Evolutionary conservation across 2,888 invertebrate species (phyloP).

Genomic region (Ornithoptera priamus): DNA sequence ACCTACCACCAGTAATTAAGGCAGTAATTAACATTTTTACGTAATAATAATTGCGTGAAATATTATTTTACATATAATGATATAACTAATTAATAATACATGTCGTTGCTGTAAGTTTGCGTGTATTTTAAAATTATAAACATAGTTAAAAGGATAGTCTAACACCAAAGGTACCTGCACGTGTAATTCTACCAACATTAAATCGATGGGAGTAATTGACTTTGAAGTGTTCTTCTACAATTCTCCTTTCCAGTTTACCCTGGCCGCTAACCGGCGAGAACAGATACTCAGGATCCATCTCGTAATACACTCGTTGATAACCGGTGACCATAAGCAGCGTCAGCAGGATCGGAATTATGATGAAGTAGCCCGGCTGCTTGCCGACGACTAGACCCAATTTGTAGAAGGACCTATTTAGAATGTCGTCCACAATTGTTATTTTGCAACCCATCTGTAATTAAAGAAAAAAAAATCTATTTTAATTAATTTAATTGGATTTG

Average conservation of each 20-base stretch:
- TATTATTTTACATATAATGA: too few relatives aligned
- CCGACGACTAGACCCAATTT: slow-evolving; percentile 89
- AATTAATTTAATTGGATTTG: too few relatives aligned
- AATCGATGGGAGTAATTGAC: slow-evolving; percentile 93
- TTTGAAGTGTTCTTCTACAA: slow-evolving; percentile 91
- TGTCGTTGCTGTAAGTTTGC: too few relatives aligned
- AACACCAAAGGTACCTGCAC: slow-evolving; percentile 82
- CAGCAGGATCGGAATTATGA: slow-evolving; percentile 91
- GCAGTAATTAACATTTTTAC: too few relatives aligned
- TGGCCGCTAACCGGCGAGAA: slow-evolving; percentile 94
- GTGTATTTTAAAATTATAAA: too few relatives aligned
- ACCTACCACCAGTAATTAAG: too few relatives aligned
- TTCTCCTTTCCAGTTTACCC: slow-evolving; percentile 88
- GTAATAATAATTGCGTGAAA: too few relatives aligned
- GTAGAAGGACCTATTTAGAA: slow-evolving; percentile 89
- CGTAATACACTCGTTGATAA: slow-evolving; percentile 91
- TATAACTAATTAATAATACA: too few relatives aligned
- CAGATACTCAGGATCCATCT: slow-evolving; percentile 95
- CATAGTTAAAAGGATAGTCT: too few relatives aligned
- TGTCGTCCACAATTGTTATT: slow-evolving; percentile 88
- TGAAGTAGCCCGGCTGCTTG: slow-evolving; percentile 91
- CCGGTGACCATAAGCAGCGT: slow-evolving; percentile 92
- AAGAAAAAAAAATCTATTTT: slow-evolving; percentile 24
- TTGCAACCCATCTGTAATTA: slow-evolving; percentile 85
- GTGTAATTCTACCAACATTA: slow-evolving; percentile 91